phyloP scores from a whole-genome alignment of 1,140 invertebrate genomes.

The Drosophila bifasciata region DNA sequence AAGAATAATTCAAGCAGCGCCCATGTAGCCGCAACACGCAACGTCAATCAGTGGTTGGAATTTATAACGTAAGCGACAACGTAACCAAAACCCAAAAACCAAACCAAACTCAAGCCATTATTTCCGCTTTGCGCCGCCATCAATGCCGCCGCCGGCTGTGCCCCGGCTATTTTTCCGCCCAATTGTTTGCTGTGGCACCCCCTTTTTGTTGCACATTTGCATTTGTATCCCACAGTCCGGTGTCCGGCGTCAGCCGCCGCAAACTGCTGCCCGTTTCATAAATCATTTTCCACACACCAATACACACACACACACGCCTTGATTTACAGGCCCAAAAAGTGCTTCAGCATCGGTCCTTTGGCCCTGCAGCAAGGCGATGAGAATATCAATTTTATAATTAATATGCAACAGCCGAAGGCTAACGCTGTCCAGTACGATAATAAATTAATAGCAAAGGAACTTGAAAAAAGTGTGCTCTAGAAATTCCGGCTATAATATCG shows the following conservation, averaged over 20 bases:
- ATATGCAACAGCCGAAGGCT: slow-evolving; percentile 24
- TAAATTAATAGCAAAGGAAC: too few relatives aligned
- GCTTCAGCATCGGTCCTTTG: slow-evolving; percentile 21
- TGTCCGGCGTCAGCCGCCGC: slow-evolving; percentile 31
- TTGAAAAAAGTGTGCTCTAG: too few relatives aligned
- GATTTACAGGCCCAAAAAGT: slow-evolving; percentile 60
- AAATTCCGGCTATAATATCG: too few relatives aligned
- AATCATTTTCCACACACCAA: slow-evolving; percentile 59
- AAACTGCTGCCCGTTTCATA: slow-evolving; percentile 62
- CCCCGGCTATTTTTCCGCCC: slow-evolving; percentile 21
- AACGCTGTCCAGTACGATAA: not conserved
- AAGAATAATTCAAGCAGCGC: slow-evolving; percentile 41
- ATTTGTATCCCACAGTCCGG: slow-evolving; percentile 30
- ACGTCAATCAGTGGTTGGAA: slow-evolving; percentile 73
- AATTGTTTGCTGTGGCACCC: slow-evolving; percentile 5
- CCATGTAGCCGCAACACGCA: slow-evolving; percentile 33
- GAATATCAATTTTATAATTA: slow-evolving; percentile 36
- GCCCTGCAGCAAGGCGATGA: slow-evolving; percentile 15
- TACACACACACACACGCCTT: slow-evolving; percentile 15
- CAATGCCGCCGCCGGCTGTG: slow-evolving; percentile 31
- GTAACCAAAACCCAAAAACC: slow-evolving; percentile 23
- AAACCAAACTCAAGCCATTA: slow-evolving; percentile 63
- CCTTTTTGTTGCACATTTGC: slow-evolving; percentile 47
- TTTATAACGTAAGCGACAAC: slow-evolving; percentile 55
- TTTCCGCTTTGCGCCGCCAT: slow-evolving; percentile 63